A percentile compares a stretch with the other conserved stretches of the same genome.
Conservation (phyloP, 2,113 vertebrate genomes). For the Xiphophorus couchianus region DNA sequence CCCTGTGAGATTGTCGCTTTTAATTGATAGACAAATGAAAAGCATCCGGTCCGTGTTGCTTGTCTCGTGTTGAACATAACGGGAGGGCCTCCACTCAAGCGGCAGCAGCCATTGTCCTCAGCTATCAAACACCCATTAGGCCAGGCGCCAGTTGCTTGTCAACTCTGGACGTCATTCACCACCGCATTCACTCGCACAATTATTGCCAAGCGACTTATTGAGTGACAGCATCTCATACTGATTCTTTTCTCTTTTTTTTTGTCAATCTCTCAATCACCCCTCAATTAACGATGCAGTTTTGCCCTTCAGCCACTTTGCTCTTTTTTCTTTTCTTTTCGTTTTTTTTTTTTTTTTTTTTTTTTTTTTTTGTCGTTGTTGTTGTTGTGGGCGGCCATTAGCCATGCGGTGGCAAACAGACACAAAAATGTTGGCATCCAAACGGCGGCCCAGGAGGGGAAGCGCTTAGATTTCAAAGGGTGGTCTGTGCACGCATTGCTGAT, state of each 20-base stretch:
- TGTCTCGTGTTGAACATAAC: conserved; percentile 61
- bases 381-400: conserved; percentile 53
- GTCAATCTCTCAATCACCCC: conserved; percentile 32
- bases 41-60: conserved; percentile 56
- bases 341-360: conserved; percentile 3
- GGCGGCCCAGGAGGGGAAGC: conserved; percentile 50
- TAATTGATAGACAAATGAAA: conserved; percentile 71
- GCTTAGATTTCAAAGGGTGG: conserved; percentile 63
- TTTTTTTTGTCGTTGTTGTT: background rate
- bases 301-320: conserved; percentile 19
- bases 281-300: conserved; percentile 37
- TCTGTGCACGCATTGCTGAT: conserved; percentile 54
- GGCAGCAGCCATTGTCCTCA: conserved; percentile 53
- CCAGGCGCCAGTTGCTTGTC: conserved; percentile 70
- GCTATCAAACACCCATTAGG: conserved; percentile 79
- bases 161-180: conserved; percentile 69
- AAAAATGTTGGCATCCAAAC: conserved; percentile 48
- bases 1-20: conserved; percentile 56
- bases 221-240: conserved; percentile 50
- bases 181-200: conserved; percentile 46
- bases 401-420: conserved; percentile 48
- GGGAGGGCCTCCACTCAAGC: conserved; percentile 66
- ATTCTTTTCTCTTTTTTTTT: conserved; percentile 43
- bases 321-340: background rate
- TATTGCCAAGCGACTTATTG: conserved; percentile 41